Evolutionary conservation across 2,888 invertebrate genomes (phyloP).

Genomic region (Pammene aurita): DNA sequence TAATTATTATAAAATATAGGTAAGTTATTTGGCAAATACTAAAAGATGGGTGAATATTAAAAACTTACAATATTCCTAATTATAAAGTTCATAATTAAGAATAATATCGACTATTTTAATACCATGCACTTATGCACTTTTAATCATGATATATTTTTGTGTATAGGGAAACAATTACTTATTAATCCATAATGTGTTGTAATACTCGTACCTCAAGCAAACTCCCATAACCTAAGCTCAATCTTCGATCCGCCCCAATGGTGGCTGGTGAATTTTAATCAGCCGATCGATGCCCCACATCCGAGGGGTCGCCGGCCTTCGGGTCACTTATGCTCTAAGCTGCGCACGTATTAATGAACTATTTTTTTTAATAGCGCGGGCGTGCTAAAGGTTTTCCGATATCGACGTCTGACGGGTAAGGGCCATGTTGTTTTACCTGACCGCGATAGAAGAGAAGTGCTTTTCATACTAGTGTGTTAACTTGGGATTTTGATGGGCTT

Average conservation of each 20-base stretch:
- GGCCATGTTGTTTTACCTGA: constrained; percentile 9
- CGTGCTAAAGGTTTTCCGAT: constrained; percentile 20
- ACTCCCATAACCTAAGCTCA: constrained; percentile 14
- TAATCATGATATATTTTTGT: too few relatives aligned
- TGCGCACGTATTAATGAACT: constrained; percentile 30
- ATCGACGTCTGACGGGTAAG: constrained; percentile 1
- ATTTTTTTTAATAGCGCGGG: constrained; percentile 27
- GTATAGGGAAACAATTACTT: too few relatives aligned
- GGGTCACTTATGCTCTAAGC: constrained; percentile 31
- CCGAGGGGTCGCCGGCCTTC: constrained; percentile 28
- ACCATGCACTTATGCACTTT: too few relatives aligned
- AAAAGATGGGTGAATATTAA: too few relatives aligned
- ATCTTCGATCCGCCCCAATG: constrained; percentile 29
- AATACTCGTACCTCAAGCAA: neutral
- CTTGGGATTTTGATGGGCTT: too few relatives aligned
- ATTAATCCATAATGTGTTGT: too few relatives aligned
- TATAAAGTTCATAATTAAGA: too few relatives aligned
- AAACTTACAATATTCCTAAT: too few relatives aligned
- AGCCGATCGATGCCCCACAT: constrained; percentile 29
- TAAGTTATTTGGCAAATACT: too few relatives aligned
- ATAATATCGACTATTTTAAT: too few relatives aligned
- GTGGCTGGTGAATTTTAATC: constrained; percentile 31
- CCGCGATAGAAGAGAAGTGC: neutral
- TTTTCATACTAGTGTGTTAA: neutral
- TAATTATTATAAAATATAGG: too few relatives aligned